Base-by-base conservation (phyloP, 2,113 vertebrate species). In the Dermatemys mawii region DNA sequence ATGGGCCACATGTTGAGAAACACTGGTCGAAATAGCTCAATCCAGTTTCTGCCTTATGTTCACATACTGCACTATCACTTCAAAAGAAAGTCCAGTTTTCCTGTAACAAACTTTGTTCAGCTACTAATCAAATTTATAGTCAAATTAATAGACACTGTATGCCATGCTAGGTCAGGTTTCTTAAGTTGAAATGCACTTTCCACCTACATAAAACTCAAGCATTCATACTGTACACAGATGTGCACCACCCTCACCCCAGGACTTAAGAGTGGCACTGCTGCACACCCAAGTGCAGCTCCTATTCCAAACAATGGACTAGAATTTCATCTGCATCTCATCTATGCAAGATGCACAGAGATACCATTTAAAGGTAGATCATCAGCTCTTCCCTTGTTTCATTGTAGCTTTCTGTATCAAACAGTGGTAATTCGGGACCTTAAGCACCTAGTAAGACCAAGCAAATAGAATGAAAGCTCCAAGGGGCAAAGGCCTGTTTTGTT, bases 151-250 rank as follows among this genome's bases (percentile, higher is more conserved):
- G 67, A 85, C 35, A 60, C 27, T 27, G 26, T 32, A 14, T 32
- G 55, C 26, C 55, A 60, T 29, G 32, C 29, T 24, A 32, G 55
- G 13, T 26, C 29, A 60, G 55, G 29, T 60, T 29, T 60, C 32
- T 60, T 32, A 60, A 60, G 12, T 11, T 60, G 27, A 60, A 60
- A 60, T 32, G 27, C 27, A 53, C 12, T 60, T 78, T 41, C 90
- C 32, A 44, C 4, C 1, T 2, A 1, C 2, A 2, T 11, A 4
- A 50, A 50, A 32, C 26, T 11, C 63, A 89, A 5, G 0, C 0
- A 53, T 44, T 76, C 75, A 75, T 32, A 57, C 73, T 6, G 76
- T 60, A 3, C 0, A 2, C 51, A 7, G 46, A 55, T 53, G 85
- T 81, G 57, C 29, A 50, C 13, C 8, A 83, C 27, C 41, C 79